Evolutionary conservation across 1,140 invertebrate species (phyloP).

Genomic region (Zophobas morio): DNA sequence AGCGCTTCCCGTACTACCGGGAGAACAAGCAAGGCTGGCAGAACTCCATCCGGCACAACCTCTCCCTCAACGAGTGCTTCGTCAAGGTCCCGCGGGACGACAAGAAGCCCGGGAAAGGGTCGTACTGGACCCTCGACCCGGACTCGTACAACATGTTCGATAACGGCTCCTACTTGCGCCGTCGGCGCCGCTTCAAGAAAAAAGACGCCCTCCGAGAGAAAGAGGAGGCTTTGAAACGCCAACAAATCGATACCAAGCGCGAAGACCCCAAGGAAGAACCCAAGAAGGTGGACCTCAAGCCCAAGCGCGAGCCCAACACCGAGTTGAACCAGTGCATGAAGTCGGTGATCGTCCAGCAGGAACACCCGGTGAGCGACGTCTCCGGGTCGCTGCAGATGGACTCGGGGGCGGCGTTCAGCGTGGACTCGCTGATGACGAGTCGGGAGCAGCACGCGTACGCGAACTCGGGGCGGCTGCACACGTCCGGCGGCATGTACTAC

Average conservation of each 20-base stretch:
- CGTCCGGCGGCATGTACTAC: conserved; percentile 68
- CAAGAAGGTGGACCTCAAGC: conserved; percentile 66
- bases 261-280: conserved; percentile 69
- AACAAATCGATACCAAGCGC: conserved; percentile 72
- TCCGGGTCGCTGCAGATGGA: conserved; percentile 68
- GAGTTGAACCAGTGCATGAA: conserved; percentile 68
- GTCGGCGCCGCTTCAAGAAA: conserved; percentile 95
- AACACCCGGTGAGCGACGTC: conserved; percentile 69
- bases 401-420: conserved; percentile 69
- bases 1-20: conserved; percentile 97
- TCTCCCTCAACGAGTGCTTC: conserved; percentile 99
- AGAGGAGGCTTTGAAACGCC: conserved; percentile 87
- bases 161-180: conserved; percentile 94
- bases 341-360: conserved; percentile 68
- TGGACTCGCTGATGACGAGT: conserved; percentile 71
- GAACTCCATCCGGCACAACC: conserved; percentile 96
- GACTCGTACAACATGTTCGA: conserved; percentile 99
- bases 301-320: conserved; percentile 76
- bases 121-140: conserved; percentile 97
- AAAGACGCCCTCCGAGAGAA: conserved; percentile 92
- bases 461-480: conserved; percentile 69
- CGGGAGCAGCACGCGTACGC: conserved; percentile 67
- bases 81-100: conserved; percentile 93
- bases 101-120: conserved; percentile 96
- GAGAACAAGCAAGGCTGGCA: conserved; percentile 98